Conservation (phyloP, 2,888 invertebrate genomes). For the Harpalus rubripes region DNA sequence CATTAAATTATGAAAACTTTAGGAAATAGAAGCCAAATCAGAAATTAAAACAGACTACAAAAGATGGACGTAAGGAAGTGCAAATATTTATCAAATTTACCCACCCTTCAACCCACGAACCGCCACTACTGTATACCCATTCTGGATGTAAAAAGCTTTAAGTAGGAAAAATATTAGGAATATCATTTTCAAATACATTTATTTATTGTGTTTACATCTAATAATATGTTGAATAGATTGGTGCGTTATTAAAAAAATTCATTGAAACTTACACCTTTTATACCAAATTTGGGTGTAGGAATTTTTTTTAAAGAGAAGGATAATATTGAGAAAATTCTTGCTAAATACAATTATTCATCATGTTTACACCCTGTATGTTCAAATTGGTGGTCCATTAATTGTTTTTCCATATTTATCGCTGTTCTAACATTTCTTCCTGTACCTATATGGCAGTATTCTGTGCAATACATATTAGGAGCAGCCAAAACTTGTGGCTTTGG, state of each 20-base stretch:
- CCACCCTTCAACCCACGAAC: no score
- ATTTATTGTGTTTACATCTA: conserved; percentile 25
- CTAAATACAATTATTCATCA: conserved; percentile 19
- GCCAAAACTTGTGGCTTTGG: conserved; percentile 75
- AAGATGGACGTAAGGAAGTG: no score
- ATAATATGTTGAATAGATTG: not conserved
- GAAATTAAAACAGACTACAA: no score
- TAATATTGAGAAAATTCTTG: not conserved
- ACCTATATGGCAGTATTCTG: conserved; percentile 77
- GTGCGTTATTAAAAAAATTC: not conserved
- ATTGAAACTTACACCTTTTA: no score
- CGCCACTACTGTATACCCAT: no score
- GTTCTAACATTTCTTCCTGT: conserved; percentile 75
- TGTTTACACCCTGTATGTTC: conserved; percentile 18
- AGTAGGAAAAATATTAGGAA: not conserved
- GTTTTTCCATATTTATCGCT: conserved; percentile 69
- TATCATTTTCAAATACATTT: not conserved
- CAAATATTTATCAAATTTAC: no score
- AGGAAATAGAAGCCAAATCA: no score
- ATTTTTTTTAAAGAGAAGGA: not conserved
- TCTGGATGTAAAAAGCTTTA: no score
- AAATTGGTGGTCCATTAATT: not conserved
- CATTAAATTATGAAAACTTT: no score
- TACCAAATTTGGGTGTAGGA: no score
- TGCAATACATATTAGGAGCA: conserved; percentile 77